Base-by-base conservation (phyloP, 2,888 invertebrate species). In the Anarsia innoxiella region DNA sequence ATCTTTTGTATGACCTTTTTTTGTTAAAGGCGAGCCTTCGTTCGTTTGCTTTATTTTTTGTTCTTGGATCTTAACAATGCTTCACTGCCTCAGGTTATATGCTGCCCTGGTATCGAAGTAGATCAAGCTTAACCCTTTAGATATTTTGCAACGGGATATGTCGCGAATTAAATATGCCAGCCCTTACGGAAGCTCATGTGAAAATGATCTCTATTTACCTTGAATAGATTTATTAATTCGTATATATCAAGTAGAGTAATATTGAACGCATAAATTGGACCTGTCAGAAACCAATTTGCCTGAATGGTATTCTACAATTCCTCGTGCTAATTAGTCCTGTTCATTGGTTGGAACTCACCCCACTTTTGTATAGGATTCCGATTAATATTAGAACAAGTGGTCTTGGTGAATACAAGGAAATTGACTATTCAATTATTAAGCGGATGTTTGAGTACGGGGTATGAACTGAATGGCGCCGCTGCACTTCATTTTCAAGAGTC, bases 91-190 rank as follows among this genome's bases (percentile, higher is more conserved):
- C 34, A 31, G 36, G 30, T 45, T 36, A 52, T 51, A 63, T 80
- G 67, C 39, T 44, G 37, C 44, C 73, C 66, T 72, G 53, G 73
- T 80, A 62, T 40, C 46, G 51, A 75, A 68, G 57, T 65, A 62
- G 73, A 65, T 60, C 70, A 66, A 53, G 44, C 16, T 58, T 53
- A 47, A 48, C 45, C 46, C 48, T 47, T 51, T 46, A 10, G 28
- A 31, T 5, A 19, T 31, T 36, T 36, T 36, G 28, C 27, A n/a
- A 37, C 19, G 6, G 3, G n/a, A n/a, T n/a, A n/a, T n/a, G n/a
- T n/a, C n/a, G n/a, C n/a, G n/a, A n/a, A n/a, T n/a, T n/a, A n/a
- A n/a, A n/a, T n/a, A n/a, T n/a, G n/a, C n/a, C n/a, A n/a, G n/a
- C n/a, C n/a, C n/a, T n/a, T n/a, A n/a, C n/a, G n/a, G n/a, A n/a